A percentile compares a stretch with the other conserved stretches of the same genome.
Evolutionary conservation across 2,113 vertebrate species (phyloP).

Genomic region (Cisticola juncidis): DNA sequence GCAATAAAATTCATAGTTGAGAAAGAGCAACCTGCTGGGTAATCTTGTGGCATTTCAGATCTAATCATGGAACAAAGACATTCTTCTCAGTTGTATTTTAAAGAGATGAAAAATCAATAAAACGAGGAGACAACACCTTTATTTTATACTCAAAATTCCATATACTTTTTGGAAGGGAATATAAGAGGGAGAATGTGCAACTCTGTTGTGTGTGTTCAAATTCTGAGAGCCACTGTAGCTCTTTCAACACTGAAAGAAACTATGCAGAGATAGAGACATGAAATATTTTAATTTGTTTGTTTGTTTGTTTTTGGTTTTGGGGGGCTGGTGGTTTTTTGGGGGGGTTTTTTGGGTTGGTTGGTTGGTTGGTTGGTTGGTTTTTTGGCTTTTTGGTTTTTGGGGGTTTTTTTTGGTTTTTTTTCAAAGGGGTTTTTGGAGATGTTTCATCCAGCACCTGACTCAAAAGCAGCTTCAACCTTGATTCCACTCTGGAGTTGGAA

Average conservation of each 20-base stretch:
- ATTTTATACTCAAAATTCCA: neutral
- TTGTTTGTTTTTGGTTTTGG: too few relatives aligned
- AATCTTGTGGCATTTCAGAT: neutral
- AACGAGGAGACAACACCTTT: neutral
- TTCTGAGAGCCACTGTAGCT: neutral
- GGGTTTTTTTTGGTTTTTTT: too few relatives aligned
- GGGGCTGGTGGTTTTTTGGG: too few relatives aligned
- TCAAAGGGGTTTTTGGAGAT: neutral
- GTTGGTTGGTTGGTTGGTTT: too few relatives aligned
- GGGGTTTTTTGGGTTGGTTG: too few relatives aligned
- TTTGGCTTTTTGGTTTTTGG: too few relatives aligned
- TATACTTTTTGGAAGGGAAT: neutral
- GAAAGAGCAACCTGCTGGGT: neutral
- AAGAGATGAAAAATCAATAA: neutral
- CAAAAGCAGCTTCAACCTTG: neutral
- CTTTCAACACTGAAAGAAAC: neutral
- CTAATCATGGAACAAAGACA: neutral
- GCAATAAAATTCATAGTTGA: neutral
- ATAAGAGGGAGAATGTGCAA: neutral
- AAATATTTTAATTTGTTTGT: neutral
- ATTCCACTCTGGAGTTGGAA: neutral
- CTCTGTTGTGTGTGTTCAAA: rapidly evolving
- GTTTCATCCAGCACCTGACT: neutral
- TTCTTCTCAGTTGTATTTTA: neutral
- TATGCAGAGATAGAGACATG: neutral